Evolutionary conservation across 2,113 vertebrate genomes (phyloP).

Genomic region (Zapus hudsonius): DNA sequence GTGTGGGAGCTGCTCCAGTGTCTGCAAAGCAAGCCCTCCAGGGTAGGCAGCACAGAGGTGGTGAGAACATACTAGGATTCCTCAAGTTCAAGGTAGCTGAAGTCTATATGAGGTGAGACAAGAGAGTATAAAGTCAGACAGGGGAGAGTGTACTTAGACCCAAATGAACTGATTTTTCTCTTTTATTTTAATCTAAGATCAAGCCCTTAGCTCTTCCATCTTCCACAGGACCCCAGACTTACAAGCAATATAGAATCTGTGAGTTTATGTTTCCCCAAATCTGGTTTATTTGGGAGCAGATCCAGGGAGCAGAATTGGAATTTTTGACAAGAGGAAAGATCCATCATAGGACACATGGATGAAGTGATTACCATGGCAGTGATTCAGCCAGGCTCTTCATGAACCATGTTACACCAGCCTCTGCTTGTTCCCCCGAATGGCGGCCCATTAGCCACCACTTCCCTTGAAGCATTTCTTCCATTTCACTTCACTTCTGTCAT

Average conservation of each 20-base stretch:
- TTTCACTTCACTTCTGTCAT: no score
- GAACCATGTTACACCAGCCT: fast-evolving
- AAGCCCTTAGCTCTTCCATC: not conserved
- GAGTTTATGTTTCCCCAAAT: not conserved
- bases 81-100: conserved; percentile 53
- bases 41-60: conserved; percentile 62
- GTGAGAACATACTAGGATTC: not conserved
- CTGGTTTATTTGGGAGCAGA: not conserved
- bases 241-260: not conserved
- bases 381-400: not conserved
- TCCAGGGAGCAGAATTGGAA: not conserved
- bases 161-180: not conserved
- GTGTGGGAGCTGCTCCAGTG: conserved; percentile 51
- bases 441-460: not conserved
- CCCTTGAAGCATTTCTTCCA: not conserved
- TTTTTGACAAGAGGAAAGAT: not conserved
- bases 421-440: not conserved
- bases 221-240: not conserved
- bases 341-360: fast-evolving
- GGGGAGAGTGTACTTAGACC: not conserved
- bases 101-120: not conserved
- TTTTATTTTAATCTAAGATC: not conserved
- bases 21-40: conserved; percentile 46
- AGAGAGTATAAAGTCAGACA: not conserved
- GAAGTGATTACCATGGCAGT: not conserved